A percentile compares a stretch with the other conserved stretches of the same genome.
phyloP scores from a whole-genome alignment of 1,140 invertebrate species.

The Phocides pigmalion region DNA sequence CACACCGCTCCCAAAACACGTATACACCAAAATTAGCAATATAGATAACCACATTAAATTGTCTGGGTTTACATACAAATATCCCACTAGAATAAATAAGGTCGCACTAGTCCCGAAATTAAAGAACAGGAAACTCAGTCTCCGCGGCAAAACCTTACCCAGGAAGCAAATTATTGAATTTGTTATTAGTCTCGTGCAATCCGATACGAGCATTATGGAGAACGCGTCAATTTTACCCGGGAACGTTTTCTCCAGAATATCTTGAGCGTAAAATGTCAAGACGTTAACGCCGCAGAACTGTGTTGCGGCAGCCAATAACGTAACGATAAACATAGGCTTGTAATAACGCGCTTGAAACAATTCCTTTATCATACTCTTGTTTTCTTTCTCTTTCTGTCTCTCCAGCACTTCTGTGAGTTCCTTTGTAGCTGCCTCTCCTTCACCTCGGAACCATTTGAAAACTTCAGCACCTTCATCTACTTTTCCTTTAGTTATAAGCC shows the following conservation, averaged over 20 bases:
- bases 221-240: slow-evolving; percentile 48
- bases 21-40: slow-evolving; percentile 49
- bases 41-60: slow-evolving; percentile 53
- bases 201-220: slow-evolving; percentile 48
- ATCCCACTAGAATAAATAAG: slow-evolving; percentile 48
- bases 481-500: slow-evolving; percentile 56
- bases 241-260: slow-evolving; percentile 54
- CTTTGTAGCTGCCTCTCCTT: slow-evolving; percentile 38
- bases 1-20: slow-evolving; percentile 45
- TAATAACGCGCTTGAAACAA: slow-evolving; percentile 42
- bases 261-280: slow-evolving; percentile 58
- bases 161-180: slow-evolving; percentile 43
- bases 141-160: slow-evolving; percentile 51
- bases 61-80: slow-evolving; percentile 42
- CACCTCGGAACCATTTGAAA: slow-evolving; percentile 53
- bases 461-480: slow-evolving; percentile 45
- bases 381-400: slow-evolving; percentile 42
- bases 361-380: slow-evolving; percentile 37
- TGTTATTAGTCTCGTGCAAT: slow-evolving; percentile 44
- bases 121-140: slow-evolving; percentile 43
- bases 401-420: slow-evolving; percentile 49
- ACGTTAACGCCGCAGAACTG: slow-evolving; percentile 58
- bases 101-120: slow-evolving; percentile 43
- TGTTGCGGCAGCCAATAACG: slow-evolving; percentile 36
- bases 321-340: slow-evolving; percentile 42